A percentile compares a stretch with the other conserved stretches of the same genome.
Conservation (phyloP, 2,113 vertebrate species). For the Phylloscopus whistleri region DNA sequence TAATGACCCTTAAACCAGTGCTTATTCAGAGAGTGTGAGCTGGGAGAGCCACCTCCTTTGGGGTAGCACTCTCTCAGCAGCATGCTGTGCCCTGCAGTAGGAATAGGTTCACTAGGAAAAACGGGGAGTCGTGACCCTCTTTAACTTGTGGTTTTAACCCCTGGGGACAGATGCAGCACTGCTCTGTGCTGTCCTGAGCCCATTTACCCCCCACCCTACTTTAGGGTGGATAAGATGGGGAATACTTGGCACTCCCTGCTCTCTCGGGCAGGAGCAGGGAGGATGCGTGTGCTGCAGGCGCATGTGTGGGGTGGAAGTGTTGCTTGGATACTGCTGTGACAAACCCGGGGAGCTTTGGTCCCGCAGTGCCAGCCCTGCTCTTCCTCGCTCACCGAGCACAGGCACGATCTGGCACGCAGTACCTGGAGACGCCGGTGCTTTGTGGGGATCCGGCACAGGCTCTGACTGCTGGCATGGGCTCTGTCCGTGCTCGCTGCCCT, state of each 20-base stretch:
- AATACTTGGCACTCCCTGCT: neutral
- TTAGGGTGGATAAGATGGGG: neutral
- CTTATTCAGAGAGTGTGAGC: neutral
- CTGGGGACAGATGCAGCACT: neutral
- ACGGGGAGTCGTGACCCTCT: neutral
- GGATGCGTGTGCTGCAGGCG: neutral
- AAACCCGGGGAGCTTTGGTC: neutral
- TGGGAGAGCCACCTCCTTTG: neutral
- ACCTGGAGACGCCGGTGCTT: neutral
- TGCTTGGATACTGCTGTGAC: constrained; percentile 46
- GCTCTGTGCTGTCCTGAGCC: neutral
- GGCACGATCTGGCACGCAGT: rapidly evolving
- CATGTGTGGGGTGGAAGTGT: neutral
- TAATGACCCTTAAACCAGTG: neutral
- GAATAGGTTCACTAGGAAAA: neutral
- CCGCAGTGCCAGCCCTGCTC: neutral
- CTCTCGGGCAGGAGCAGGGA: neutral
- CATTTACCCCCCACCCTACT: neutral
- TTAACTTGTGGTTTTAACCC: neutral
- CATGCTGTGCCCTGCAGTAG: neutral
- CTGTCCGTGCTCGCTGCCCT: neutral
- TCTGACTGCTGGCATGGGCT: neutral
- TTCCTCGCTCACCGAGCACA: rapidly evolving
- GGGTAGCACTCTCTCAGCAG: neutral
- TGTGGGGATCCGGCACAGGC: rapidly evolving